Evolutionary conservation across 2,113 vertebrate species (phyloP), one percentile per base, ranked within the genome.

Genomic region (Amphiprion ocellaris): DNA sequence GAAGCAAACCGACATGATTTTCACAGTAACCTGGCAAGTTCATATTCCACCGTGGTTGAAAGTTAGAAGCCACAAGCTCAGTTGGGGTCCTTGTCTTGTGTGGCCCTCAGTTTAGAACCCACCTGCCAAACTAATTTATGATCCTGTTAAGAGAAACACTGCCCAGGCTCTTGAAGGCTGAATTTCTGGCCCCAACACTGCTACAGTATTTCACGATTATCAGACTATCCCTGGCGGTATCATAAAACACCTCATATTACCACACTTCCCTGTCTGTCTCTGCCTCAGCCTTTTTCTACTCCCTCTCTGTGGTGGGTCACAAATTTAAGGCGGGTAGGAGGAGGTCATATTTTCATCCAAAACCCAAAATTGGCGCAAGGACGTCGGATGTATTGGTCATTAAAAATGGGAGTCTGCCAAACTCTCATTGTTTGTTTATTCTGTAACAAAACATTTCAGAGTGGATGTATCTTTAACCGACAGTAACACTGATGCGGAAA

Each of bases 161-260:
- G 91, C 88, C 90, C 87, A 82, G 83, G 85, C 92, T 92, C 92
- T 84, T 84, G 92, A 88, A 83, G 90, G 94, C 89, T 87, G 89
- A 75, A 79, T 92, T 88, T 92, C 92, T 90, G 94, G 90, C 89
- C 86, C 76, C 89, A 70, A 37, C 55, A 55, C 89, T 85, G 87
- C 85, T 82, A 82, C 95, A 93, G 91, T 94, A 92, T 95, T 96
- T 97, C 90, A 94, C 82, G 77, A 93, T 93, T 93, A 93, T 79
- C 87, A 89, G 93, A 91, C 91, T 89, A 90, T 92, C 92, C 94
- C 93, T 91, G 79, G 73, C 84, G 84, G 88, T 79, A 77, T 92
- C 90, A 92, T 94, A 95, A 95, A 96, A 94, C 88, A 92, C 77
- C 86, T 92, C 88, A 92, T 94, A 84, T 89, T 92, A 72, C 79